Percentiles rank a stretch among this genome's conserved stretches.
Conservation (phyloP, 1,140 invertebrate species). For the Nebria ingens region DNA sequence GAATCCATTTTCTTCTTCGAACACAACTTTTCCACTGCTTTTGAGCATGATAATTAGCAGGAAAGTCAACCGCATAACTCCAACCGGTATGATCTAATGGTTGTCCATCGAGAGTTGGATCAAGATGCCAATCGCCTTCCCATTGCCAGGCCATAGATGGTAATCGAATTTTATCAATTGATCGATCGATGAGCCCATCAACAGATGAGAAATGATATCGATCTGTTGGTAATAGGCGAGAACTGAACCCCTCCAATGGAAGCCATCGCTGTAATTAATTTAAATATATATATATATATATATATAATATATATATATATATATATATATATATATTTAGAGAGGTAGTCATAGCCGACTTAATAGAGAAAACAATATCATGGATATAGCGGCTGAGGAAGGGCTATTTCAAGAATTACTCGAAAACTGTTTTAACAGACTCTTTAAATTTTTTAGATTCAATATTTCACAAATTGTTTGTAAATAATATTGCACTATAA, state of each 20-base stretch:
- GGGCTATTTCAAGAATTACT: too few species aligned
- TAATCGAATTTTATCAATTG: slow-evolving; percentile 68
- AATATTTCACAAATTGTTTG: too few species aligned
- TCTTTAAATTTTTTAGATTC: too few species aligned
- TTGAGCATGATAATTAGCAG: slow-evolving; percentile 65
- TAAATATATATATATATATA: slow-evolving; percentile 11
- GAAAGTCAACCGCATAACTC: slow-evolving; percentile 91
- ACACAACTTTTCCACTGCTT: slow-evolving; percentile 89
- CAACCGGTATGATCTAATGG: slow-evolving; percentile 82
- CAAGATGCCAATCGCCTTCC: slow-evolving; percentile 87
- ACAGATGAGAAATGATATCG: slow-evolving; percentile 72
- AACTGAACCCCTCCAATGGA: slow-evolving; percentile 78
- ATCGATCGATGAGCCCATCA: slow-evolving; percentile 67
- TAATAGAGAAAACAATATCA: too few species aligned
- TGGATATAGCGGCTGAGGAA: too few species aligned
- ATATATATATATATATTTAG: too few species aligned
- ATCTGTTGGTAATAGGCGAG: slow-evolving; percentile 73
- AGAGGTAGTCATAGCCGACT: too few species aligned
- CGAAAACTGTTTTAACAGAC: too few species aligned
- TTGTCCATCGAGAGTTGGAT: slow-evolving; percentile 77
- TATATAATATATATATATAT: not conserved
- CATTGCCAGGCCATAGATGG: slow-evolving; percentile 90
- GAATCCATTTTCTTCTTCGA: slow-evolving; percentile 77
- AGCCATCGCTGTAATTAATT: slow-evolving; percentile 61
- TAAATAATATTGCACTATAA: slow-evolving; percentile 14